Evolutionary conservation across 2,113 vertebrate species (phyloP).

Genomic region (Dasypus novemcinctus): DNA sequence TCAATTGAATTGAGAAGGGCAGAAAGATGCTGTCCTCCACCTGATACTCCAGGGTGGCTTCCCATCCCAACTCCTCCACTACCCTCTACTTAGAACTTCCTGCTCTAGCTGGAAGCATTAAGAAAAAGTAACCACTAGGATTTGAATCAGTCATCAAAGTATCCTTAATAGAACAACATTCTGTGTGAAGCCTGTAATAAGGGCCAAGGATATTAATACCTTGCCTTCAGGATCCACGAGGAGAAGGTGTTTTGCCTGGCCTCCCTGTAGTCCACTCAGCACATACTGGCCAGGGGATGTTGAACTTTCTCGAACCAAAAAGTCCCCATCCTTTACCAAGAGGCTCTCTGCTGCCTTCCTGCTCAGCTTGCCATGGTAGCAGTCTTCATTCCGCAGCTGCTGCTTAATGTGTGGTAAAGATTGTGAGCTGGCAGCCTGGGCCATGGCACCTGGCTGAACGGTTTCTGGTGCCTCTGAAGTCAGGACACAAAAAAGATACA

Average conservation of each 20-base stretch:
- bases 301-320: slow-evolving; percentile 93
- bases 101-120: background rate
- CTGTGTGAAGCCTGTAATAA: background rate
- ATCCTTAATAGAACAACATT: background rate
- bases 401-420: slow-evolving; percentile 80
- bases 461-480: slow-evolving; percentile 80
- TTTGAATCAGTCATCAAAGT: background rate
- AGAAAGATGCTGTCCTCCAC: background rate
- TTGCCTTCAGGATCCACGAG: slow-evolving; percentile 95
- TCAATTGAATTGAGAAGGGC: background rate
- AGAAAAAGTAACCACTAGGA: background rate
- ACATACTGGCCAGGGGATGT: slow-evolving; percentile 93
- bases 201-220: slow-evolving; percentile 83
- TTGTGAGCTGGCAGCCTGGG: slow-evolving; percentile 66
- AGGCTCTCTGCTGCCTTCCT: slow-evolving; percentile 91
- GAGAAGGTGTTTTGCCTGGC: slow-evolving; percentile 91
- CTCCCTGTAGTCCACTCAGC: slow-evolving; percentile 92
- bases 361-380: slow-evolving; percentile 93
- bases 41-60: background rate
- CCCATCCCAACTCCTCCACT: background rate
- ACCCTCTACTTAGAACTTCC: background rate
- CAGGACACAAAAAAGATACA: slow-evolving; percentile 65
- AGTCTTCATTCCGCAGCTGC: slow-evolving; percentile 88
- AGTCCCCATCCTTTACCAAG: slow-evolving; percentile 90
- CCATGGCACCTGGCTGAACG: slow-evolving; percentile 76